Conservation (phyloP, 2,113 vertebrate species). For the Odontophorus gujanensis region DNA sequence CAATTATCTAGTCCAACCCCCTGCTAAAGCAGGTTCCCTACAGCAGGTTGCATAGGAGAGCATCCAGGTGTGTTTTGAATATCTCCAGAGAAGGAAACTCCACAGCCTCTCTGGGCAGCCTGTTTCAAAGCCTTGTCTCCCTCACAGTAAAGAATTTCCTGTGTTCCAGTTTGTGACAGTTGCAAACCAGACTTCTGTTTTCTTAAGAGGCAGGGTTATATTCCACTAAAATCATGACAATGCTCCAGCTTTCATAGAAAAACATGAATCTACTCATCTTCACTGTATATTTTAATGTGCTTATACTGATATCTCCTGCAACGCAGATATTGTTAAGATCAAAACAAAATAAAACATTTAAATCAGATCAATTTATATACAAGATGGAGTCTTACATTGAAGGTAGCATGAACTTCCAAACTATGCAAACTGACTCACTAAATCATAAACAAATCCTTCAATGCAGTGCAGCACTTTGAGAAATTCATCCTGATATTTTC, state of each 20-base stretch:
- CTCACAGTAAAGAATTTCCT: no score
- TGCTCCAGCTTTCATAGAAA: background rate
- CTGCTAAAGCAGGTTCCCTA: no score
- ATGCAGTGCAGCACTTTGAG: background rate
- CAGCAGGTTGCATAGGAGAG: no score
- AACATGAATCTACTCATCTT: background rate
- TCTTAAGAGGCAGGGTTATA: background rate
- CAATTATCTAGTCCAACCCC: no score
- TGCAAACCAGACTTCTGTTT: background rate
- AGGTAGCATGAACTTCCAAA: background rate
- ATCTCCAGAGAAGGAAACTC: no score
- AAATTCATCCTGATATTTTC: background rate
- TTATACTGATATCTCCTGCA: background rate
- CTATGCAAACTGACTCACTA: background rate
- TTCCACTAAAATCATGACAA: background rate
- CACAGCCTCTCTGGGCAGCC: no score
- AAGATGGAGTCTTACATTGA: background rate
- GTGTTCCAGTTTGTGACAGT: no score
- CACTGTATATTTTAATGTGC: background rate
- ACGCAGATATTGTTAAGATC: background rate
- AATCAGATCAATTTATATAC: background rate
- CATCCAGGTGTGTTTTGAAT: no score
- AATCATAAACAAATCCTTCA: background rate
- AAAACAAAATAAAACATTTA: constrained; percentile 8
- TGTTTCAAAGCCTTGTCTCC: no score